phyloP scores from a whole-genome alignment of 2,888 invertebrate genomes.

The Lucinisca nassula region DNA sequence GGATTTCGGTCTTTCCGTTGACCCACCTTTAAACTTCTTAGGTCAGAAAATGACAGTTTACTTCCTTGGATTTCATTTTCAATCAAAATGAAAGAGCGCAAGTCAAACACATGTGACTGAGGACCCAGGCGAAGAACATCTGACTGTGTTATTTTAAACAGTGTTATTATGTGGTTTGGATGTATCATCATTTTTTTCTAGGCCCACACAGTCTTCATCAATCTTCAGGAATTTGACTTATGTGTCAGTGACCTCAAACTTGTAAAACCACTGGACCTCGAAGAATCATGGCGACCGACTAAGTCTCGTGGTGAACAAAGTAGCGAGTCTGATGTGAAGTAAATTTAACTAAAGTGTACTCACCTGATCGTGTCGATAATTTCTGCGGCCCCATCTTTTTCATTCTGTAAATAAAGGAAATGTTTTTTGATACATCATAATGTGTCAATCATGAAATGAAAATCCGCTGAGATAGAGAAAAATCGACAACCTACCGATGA shows the following conservation, averaged over 20 bases:
- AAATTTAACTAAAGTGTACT: conserved; percentile 36
- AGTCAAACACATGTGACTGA: no score
- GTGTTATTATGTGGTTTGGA: no score
- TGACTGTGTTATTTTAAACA: no score
- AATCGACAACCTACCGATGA: conserved; percentile 86
- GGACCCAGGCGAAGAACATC: no score
- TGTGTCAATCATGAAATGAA: conserved; percentile 28
- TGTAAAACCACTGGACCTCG: background rate
- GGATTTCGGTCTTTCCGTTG: no score
- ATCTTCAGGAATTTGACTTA: background rate
- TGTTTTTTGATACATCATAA: conserved; percentile 14
- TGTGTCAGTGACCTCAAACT: conserved; percentile 2
- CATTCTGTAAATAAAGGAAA: conserved; percentile 82
- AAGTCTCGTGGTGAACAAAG: conserved; percentile 12
- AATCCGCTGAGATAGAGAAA: conserved; percentile 58
- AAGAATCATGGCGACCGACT: conserved; percentile 5
- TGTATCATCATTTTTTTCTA: no score
- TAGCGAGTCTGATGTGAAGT: background rate
- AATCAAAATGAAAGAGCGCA: no score
- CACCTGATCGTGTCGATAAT: conserved; percentile 96
- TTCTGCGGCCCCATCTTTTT: conserved; percentile 94
- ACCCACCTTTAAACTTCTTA: no score
- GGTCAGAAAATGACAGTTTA: no score
- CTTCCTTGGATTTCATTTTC: no score
- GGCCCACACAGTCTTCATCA: no score